These are phyloP conservation scores for Hyperoodon ampullatus DNA, from an alignment of 2,113 vertebrate species.

Conservation along the genomic window DNA sequence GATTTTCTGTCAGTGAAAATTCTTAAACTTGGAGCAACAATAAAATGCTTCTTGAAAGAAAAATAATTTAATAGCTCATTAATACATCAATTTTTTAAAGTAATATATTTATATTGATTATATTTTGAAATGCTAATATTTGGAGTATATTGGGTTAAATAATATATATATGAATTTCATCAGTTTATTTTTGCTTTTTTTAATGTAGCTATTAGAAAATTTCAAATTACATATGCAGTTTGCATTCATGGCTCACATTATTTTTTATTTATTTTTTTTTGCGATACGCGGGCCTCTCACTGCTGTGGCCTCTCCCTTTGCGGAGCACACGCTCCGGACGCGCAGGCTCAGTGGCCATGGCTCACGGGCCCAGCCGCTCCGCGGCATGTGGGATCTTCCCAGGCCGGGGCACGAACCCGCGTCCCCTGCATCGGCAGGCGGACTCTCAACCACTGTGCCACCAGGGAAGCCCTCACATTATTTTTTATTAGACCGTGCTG, in stretches of 20 bases:
- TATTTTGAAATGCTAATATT: neutral
- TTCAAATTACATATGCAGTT: neutral
- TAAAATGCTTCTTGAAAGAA: neutral
- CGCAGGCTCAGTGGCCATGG: too few species aligned
- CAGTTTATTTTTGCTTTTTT: neutral
- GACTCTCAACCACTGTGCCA: too few species aligned
- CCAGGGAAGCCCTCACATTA: too few species aligned
- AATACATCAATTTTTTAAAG: neutral
- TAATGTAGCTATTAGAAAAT: slow-evolving; percentile 6
- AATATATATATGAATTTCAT: neutral
- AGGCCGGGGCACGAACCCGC: too few species aligned
- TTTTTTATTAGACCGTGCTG: neutral
- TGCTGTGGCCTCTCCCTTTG: too few species aligned
- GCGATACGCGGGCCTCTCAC: too few species aligned
- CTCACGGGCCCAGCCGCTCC: too few species aligned
- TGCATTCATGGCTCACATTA: neutral
- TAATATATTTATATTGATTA: neutral
- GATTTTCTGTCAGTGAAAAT: neutral
- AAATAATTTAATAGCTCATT: neutral
- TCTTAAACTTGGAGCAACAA: neutral
- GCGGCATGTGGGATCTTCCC: too few species aligned
- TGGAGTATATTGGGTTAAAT: neutral
- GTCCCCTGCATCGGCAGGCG: too few species aligned
- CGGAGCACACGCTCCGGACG: too few species aligned
- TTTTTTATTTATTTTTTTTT: too few species aligned